Evolutionary conservation across 2,113 vertebrate species (phyloP).

Genomic region (Antigone vipio): DNA sequence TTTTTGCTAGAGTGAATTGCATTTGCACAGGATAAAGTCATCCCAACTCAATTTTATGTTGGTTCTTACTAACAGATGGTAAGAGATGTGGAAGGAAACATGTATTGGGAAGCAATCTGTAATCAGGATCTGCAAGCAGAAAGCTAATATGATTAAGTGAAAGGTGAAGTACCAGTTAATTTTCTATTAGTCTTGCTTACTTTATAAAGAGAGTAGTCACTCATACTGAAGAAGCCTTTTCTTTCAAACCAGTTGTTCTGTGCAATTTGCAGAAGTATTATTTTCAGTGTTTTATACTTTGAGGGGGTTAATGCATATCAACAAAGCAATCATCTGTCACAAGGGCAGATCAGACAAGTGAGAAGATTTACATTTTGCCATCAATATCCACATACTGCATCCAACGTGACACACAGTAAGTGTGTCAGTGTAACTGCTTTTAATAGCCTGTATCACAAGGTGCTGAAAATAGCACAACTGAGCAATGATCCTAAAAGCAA

Average conservation of each 20-base stretch:
- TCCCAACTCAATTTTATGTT: not conserved
- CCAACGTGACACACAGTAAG: not conserved
- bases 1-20: not conserved
- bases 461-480: not conserved
- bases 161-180: slow-evolving; percentile 59
- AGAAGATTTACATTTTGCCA: not conserved
- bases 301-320: not conserved
- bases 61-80: slow-evolving; percentile 30
- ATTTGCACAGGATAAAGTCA: slow-evolving; percentile 6
- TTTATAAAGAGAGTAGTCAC: not conserved
- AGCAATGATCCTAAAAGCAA: not conserved
- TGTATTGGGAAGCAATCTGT: slow-evolving; percentile 29
- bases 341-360: not conserved
- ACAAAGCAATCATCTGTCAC: not conserved
- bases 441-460: not conserved
- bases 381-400: not conserved
- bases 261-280: not conserved
- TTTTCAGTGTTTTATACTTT: not conserved
- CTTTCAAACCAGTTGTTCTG: not conserved
- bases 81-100: slow-evolving; percentile 49
- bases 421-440: not conserved
- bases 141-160: slow-evolving; percentile 50
- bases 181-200: not conserved
- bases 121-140: slow-evolving; percentile 44
- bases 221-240: not conserved